Percentiles rank a stretch among this genome's conserved stretches.
Evolutionary conservation across 1,140 invertebrate species (phyloP).

Genomic region (Drosophila oshimai): DNA sequence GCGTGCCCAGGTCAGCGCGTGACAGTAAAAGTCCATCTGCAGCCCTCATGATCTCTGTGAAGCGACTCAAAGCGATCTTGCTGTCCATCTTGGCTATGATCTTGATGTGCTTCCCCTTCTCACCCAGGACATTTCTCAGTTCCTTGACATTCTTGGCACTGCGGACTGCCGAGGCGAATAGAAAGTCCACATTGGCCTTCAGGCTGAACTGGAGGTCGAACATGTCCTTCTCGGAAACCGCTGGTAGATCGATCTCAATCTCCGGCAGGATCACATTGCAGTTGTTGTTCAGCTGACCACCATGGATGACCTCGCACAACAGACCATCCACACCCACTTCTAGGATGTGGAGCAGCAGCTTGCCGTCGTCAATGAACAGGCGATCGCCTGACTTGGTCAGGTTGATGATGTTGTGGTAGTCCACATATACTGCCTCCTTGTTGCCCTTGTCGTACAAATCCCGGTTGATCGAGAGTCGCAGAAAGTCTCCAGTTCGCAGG

Average conservation of each 20-base stretch:
- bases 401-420: slow-evolving; percentile 97
- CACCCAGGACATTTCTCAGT: slow-evolving; percentile 94
- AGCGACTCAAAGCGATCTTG: slow-evolving; percentile 96
- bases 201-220: slow-evolving; percentile 96
- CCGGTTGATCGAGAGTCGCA: slow-evolving; percentile 94
- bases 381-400: slow-evolving; percentile 93
- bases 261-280: slow-evolving; percentile 98
- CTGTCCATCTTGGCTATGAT: slow-evolving; percentile 99
- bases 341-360: slow-evolving; percentile 95
- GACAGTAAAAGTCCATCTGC: slow-evolving; percentile 99
- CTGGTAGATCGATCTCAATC: slow-evolving; percentile 96
- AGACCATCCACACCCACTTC: slow-evolving; percentile 84
- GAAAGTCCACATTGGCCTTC: slow-evolving; percentile 97
- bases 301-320: slow-evolving; percentile 95
- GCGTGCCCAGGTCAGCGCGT: slow-evolving; percentile 97
- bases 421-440: slow-evolving; percentile 89
- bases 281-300: slow-evolving; percentile 95
- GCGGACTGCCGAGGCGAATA: slow-evolving; percentile 99
- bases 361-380: slow-evolving; percentile 97
- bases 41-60: slow-evolving; percentile 96
- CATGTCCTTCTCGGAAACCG: slow-evolving; percentile 98
- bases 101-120: slow-evolving; percentile 95
- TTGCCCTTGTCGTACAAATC: slow-evolving; percentile 91
- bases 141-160: slow-evolving; percentile 93
- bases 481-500: slow-evolving; percentile 91